Evolutionary conservation across 2,113 vertebrate genomes (phyloP).

Genomic region (Rissa tridactyla): DNA sequence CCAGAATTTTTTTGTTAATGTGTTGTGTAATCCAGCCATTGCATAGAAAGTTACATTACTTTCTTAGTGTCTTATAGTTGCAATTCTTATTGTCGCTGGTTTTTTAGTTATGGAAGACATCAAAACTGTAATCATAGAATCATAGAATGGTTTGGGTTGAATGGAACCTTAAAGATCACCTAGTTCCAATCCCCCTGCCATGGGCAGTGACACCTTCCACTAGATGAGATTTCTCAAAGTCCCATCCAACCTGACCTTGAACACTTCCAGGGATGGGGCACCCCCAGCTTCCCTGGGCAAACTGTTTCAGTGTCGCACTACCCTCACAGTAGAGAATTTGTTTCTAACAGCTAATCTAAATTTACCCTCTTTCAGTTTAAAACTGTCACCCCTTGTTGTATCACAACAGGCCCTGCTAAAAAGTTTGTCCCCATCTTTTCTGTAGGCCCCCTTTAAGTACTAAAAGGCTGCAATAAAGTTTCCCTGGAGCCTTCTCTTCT

Average conservation of each 20-base stretch:
- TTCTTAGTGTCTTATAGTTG: too few relatives aligned
- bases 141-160: background rate
- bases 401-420: background rate
- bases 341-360: background rate
- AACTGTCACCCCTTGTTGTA: background rate
- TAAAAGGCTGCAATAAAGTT: background rate
- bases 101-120: background rate
- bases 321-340: background rate
- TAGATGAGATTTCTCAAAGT: background rate
- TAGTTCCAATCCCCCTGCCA: background rate
- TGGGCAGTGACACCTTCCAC: background rate
- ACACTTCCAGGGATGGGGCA: background rate
- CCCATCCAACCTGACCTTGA: background rate
- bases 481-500: background rate
- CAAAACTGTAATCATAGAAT: background rate
- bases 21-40: background rate
- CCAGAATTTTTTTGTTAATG: background rate
- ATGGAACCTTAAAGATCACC: background rate
- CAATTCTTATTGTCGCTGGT: background rate
- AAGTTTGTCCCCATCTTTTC: background rate
- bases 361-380: background rate
- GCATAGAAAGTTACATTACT: background rate
- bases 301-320: too few relatives aligned
- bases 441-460: background rate
- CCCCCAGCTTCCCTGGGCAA: background rate